Percentiles rank a stretch among this genome's conserved stretches.
phyloP scores from a whole-genome alignment of 2,797 vertebrate genomes.

The Peromyscus melanophrys region DNA sequence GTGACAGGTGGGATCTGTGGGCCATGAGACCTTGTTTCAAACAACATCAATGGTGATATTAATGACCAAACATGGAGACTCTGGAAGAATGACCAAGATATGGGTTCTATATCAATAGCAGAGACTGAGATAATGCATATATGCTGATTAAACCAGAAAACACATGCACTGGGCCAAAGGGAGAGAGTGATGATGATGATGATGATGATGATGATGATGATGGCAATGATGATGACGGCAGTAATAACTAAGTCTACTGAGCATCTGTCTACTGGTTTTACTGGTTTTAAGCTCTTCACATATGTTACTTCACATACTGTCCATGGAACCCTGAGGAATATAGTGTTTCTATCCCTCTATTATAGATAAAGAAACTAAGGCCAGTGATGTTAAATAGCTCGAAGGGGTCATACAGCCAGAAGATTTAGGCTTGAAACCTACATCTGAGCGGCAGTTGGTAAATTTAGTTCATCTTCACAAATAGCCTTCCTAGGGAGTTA shows the following conservation, averaged over 20 bases:
- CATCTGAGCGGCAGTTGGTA: not conserved
- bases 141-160: not conserved
- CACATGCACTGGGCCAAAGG: not conserved
- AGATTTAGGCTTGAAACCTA: not conserved
- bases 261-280: not conserved
- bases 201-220: not conserved
- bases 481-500: not conserved
- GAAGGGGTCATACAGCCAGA: not conserved
- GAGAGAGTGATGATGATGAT: not conserved
- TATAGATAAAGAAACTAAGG: not conserved
- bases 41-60: not conserved
- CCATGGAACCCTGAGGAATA: not conserved
- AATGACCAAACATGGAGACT: not conserved
- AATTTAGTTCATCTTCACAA: not conserved
- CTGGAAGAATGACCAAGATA: not conserved
- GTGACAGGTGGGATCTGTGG: not conserved
- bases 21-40: not conserved
- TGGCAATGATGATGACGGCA: accelerated
- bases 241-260: not conserved
- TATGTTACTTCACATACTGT: not conserved
- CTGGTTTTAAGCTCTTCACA: not conserved
- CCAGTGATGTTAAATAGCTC: not conserved
- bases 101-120: not conserved
- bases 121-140: not conserved
- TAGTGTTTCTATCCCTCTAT: not conserved